Conservation (phyloP, 2,113 vertebrate species). For the Ibidorhyncha struthersii region DNA sequence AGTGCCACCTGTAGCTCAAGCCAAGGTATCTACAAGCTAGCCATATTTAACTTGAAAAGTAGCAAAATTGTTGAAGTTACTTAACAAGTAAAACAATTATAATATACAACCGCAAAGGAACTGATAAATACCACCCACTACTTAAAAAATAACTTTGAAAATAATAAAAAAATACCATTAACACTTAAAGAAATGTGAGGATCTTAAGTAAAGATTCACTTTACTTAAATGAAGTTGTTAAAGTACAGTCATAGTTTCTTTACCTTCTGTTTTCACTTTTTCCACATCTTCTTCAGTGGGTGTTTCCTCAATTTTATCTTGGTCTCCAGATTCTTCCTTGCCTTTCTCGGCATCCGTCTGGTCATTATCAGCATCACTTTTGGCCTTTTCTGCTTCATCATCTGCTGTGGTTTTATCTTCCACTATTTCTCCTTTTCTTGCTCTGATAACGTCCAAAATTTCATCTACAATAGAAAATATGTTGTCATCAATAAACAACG, state of each 20-base stretch:
- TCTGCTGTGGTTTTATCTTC: conserved; percentile 80
- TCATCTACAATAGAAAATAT: conserved; percentile 75
- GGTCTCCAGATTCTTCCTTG: conserved; percentile 61
- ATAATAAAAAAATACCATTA: background rate
- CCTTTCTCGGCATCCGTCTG: conserved; percentile 66
- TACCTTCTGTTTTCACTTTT: conserved; percentile 78
- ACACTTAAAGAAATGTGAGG: background rate
- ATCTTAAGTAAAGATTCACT: background rate
- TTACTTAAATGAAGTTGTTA: background rate
- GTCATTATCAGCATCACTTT: conserved; percentile 74
- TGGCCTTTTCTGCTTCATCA: conserved; percentile 80
- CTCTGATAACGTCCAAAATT: conserved; percentile 84
- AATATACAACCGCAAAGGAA: background rate
- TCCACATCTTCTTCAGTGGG: conserved; percentile 66
- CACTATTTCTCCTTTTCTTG: conserved; percentile 79
- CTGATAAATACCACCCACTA: background rate
- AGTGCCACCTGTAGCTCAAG: background rate
- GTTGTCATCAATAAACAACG: background rate
- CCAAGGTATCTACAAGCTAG: background rate
- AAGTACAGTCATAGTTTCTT: conserved; percentile 28
- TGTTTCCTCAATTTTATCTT: conserved; percentile 61
- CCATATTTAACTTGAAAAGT: background rate
- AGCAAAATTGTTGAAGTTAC: background rate
- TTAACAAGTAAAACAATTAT: background rate
- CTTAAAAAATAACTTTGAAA: background rate